Conservation (phyloP, 2,797 vertebrate species). For the Pseudochirops cupreus region DNA sequence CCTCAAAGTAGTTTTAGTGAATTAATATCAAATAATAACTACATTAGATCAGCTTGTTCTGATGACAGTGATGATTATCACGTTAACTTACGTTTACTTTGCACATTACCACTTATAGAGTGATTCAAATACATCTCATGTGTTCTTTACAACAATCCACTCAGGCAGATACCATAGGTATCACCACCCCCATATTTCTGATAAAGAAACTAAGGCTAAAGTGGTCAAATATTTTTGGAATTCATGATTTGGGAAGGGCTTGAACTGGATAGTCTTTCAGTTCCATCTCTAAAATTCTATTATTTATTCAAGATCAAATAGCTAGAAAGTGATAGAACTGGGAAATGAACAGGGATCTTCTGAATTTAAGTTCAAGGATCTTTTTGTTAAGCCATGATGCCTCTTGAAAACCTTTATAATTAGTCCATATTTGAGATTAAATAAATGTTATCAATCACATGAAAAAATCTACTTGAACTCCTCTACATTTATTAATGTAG, state of each 20-base stretch:
- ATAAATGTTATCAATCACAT: background rate
- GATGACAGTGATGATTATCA: background rate
- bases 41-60: background rate
- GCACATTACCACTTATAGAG: background rate
- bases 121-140: background rate
- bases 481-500: background rate
- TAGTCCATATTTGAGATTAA: background rate
- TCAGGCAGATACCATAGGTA: background rate
- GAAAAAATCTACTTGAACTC: background rate
- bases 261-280: background rate
- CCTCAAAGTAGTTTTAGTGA: background rate
- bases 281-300: background rate
- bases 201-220: background rate
- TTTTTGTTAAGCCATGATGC: background rate
- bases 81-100: background rate
- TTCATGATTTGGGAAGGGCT: background rate
- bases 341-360: background rate
- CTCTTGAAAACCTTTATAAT: background rate
- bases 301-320: background rate
- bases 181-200: background rate
- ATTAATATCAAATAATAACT: background rate
- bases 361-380: background rate
- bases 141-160: background rate
- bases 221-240: background rate
- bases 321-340: background rate